Evolutionary conservation across 1,140 invertebrate genomes (phyloP).

Genomic region (Lepidurus apus): DNA sequence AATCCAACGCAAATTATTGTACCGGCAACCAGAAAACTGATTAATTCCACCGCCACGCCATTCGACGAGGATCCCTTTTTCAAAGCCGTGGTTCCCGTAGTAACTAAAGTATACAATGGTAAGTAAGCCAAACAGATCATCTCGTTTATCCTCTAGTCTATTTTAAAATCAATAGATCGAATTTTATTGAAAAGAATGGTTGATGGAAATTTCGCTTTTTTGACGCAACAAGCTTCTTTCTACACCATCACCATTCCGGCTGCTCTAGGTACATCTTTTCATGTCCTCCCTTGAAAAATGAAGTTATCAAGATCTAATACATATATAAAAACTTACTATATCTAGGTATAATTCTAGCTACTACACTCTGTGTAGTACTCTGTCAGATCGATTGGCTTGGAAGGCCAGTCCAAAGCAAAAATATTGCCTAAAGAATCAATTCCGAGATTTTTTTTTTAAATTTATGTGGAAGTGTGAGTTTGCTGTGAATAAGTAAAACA

Average conservation of each 20-base stretch:
- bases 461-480: neutral
- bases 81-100: neutral
- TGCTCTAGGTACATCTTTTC: neutral
- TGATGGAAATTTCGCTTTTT: too few species aligned
- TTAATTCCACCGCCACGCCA: neutral
- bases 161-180: too few species aligned
- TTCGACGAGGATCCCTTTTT: neutral
- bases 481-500: neutral
- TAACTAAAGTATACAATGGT: neutral
- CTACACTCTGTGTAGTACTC: neutral
- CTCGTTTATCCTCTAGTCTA: neutral
- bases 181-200: too few species aligned
- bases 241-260: too few species aligned
- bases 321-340: neutral
- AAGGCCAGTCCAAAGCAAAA: neutral
- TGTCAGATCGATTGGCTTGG: slow-evolving; percentile 2
- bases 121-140: neutral
- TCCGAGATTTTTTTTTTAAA: neutral
- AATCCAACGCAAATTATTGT: too few species aligned
- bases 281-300: too few species aligned
- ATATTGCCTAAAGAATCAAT: neutral
- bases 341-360: neutral
- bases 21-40: neutral
- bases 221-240: too few species aligned
- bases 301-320: neutral